These are phyloP conservation scores for Hemiprocne comata DNA, from an alignment of 2,113 vertebrate species.

Conservation along the genomic window DNA sequence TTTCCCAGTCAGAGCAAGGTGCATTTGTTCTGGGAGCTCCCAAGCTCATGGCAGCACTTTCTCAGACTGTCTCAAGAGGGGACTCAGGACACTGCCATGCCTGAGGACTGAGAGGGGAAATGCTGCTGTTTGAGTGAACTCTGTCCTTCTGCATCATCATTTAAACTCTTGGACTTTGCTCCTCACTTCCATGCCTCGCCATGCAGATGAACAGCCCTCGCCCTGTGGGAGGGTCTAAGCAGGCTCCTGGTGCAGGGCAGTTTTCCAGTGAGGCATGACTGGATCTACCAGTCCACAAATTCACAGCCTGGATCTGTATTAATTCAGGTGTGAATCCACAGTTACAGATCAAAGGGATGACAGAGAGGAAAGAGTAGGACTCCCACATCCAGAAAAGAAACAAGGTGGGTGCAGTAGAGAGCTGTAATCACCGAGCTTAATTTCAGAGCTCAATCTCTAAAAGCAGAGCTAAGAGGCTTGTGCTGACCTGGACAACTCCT, in stretches of 20 bases:
- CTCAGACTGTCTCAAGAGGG: neutral
- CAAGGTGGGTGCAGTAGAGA: neutral
- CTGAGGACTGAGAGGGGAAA: neutral
- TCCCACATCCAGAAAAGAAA: neutral
- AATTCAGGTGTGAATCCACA: neutral
- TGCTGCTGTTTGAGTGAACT: neutral
- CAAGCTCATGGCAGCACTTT: neutral
- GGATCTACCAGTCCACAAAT: neutral
- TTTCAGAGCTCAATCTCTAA: neutral
- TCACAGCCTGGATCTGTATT: neutral
- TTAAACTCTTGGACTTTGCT: neutral
- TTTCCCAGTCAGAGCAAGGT: neutral
- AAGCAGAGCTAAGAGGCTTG: neutral
- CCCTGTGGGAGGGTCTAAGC: neutral
- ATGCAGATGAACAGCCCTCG: accelerated
- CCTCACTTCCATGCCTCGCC: neutral
- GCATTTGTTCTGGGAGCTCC: neutral
- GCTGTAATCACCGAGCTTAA: neutral
- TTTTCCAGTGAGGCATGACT: neutral
- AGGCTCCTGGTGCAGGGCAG: neutral
- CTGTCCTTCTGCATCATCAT: neutral
- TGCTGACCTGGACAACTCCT: neutral
- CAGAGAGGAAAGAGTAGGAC: neutral
- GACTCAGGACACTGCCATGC: neutral
- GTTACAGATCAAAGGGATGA: neutral